phyloP scores from a whole-genome alignment of 2,113 vertebrate species.

The Nibea albiflora region DNA sequence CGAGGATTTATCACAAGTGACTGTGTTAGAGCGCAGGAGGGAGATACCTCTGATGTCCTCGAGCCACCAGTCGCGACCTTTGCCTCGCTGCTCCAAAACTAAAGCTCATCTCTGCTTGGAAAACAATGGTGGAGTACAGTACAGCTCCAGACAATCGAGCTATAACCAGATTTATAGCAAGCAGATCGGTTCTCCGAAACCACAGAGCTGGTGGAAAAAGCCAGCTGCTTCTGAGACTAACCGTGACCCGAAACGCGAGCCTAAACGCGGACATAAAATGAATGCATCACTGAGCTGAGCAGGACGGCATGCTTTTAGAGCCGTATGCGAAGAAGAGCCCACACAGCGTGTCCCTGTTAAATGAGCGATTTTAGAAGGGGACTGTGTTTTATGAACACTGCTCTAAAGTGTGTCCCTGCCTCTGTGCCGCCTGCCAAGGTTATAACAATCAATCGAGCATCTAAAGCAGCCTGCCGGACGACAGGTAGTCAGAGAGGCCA shows the following conservation, averaged over 20 bases:
- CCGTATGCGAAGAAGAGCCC: constrained; percentile 1
- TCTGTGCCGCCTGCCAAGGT: constrained; percentile 58
- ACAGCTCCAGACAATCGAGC: background rate
- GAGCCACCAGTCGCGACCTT: constrained; percentile 46
- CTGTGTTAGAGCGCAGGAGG: constrained; percentile 28
- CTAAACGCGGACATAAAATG: constrained; percentile 19
- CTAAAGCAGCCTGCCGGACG: constrained; percentile 39
- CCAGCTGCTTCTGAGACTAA: background rate
- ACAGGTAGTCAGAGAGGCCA: constrained; percentile 26
- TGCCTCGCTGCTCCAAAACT: background rate
- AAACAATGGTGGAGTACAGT: background rate
- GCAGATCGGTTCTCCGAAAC: background rate
- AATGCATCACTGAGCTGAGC: constrained; percentile 16
- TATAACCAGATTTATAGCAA: background rate
- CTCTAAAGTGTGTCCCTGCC: constrained; percentile 43
- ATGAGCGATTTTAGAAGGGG: constrained; percentile 58
- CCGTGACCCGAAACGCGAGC: constrained; percentile 20
- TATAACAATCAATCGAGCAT: constrained; percentile 53
- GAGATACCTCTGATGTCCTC: constrained; percentile 30
- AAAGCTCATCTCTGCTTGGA: background rate
- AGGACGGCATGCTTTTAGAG: constrained; percentile 24
- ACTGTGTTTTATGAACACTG: constrained; percentile 53
- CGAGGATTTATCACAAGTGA: constrained; percentile 57
- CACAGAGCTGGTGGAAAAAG: background rate
- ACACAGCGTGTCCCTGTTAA: constrained; percentile 35